Conservation (phyloP, 2,797 vertebrate genomes). For the Chaenodraco wilsoni region DNA sequence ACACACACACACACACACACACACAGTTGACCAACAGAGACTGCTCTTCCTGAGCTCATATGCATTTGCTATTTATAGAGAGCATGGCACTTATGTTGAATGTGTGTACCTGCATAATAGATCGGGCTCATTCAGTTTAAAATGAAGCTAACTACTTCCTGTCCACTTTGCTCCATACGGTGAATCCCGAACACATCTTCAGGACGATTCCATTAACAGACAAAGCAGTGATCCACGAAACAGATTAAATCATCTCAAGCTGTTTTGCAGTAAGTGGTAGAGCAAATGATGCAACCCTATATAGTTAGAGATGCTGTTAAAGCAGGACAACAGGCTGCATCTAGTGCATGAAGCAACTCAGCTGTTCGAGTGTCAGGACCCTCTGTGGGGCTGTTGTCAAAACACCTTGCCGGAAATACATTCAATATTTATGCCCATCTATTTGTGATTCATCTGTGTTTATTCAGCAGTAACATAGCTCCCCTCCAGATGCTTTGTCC, state of each 20-base stretch:
- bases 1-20: too few species aligned
- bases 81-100: slow-evolving; percentile 7
- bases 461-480: slow-evolving; percentile 51
- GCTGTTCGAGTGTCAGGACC: slow-evolving; percentile 27
- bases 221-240: slow-evolving; percentile 22
- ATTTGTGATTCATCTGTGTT: slow-evolving; percentile 57
- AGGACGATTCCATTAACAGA: slow-evolving; percentile 23
- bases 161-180: slow-evolving; percentile 21
- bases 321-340: slow-evolving; percentile 17
- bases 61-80: slow-evolving; percentile 13
- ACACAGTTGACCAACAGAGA: too few species aligned
- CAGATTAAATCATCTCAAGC: slow-evolving; percentile 6
- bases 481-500: slow-evolving; percentile 41
- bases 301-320: slow-evolving; percentile 21
- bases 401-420: slow-evolving; percentile 52
- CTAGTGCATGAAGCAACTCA: slow-evolving; percentile 18
- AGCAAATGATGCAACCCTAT: slow-evolving; percentile 20
- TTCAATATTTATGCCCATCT: slow-evolving; percentile 54
- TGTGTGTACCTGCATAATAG: slow-evolving; percentile 36
- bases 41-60: slow-evolving; percentile 11
- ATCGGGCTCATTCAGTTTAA: slow-evolving; percentile 39
- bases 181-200: slow-evolving; percentile 13
- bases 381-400: slow-evolving; percentile 45
- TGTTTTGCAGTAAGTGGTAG: slow-evolving; percentile 2
- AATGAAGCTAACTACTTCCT: slow-evolving; percentile 39